Base-by-base conservation (phyloP, 2,113 vertebrate species). In the Salvelinus namaycush region DNA sequence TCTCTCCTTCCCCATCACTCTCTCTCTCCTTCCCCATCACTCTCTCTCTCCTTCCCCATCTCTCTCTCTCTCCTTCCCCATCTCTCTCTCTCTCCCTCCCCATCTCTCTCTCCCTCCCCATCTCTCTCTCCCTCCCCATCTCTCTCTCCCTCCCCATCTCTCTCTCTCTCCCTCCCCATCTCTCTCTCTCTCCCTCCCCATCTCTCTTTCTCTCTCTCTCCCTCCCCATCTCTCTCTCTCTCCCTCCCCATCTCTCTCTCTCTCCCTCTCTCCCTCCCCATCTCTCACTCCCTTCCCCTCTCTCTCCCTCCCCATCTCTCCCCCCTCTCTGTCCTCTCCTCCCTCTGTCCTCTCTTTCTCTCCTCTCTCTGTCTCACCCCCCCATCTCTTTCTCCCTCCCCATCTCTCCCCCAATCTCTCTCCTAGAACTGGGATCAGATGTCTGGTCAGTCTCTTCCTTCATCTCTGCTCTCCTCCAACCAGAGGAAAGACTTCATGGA, bases 401-500 rank as follows among this genome's bases (percentile, higher is more conserved):
- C 3, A 24, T 24, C 29, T 26, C 59, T 3, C 13, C 11, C 26
- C 48, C 18, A 9, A 6, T 5, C 64, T 34, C 26, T 57, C 31
- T 31, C 29, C 4, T 20, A 98, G 96, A 97, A 95, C 89, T 98
- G 97, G 97, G 96, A 98, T 92, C 97, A 96, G 91, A 97, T 97
- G 83, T 96, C 95, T 0, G 93, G 95, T 72, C 95, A 96, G 85
- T 94, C 94, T 72, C 89, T 96, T 75, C 96, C 96, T 1, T 90
- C 95, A 6, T 94, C 96, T 81, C 92, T 99, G 80, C 96, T 97
- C 82, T 94, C 94, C 2, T 97, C 97, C 72, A 97, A 88, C 87
- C 97, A 97, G 91, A 96, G 97, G 81, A 99, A 98, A 84, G 97
- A 99, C 92, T 99, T 99, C 81, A 98, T 99, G 97, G 97, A 99